Percentiles rank a stretch among this genome's conserved stretches.
phyloP scores from a whole-genome alignment of 2,113 vertebrate species.

The Notechis scutatus region DNA sequence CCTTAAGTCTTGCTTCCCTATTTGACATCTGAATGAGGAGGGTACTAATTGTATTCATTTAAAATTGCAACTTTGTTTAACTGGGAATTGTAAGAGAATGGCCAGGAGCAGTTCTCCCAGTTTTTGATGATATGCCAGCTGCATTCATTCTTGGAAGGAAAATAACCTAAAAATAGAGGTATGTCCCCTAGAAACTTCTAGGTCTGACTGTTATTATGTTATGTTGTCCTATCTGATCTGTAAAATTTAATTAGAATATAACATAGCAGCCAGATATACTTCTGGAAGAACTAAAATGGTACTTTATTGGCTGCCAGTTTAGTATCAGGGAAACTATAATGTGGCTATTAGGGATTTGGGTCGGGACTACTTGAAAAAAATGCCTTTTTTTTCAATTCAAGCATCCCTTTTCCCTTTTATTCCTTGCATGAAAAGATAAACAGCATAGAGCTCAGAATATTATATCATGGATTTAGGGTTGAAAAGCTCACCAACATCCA shows the following conservation, averaged over 20 bases:
- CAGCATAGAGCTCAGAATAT: not conserved
- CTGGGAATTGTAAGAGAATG: not conserved
- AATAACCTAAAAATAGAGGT: not conserved
- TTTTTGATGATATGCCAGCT: not conserved
- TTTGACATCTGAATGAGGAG: not conserved
- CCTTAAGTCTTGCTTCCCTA: not conserved
- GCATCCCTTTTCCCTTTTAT: not conserved
- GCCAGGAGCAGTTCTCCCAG: not conserved
- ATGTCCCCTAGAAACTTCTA: not conserved
- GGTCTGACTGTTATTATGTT: not conserved
- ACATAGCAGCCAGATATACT: not conserved
- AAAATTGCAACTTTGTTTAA: not conserved
- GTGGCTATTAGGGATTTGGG: not conserved
- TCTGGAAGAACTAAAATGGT: not conserved
- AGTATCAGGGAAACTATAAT: not conserved
- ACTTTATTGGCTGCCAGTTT: not conserved
- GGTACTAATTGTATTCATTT: not conserved
- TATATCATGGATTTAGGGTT: not conserved
- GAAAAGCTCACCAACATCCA: not conserved
- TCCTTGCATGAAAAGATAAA: not conserved
- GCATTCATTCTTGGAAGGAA: not conserved
- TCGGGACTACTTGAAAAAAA: not conserved
- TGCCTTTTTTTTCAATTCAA: not conserved
- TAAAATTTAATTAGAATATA: not conserved
- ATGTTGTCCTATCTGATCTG: not conserved